Evolutionary conservation across 2,888 invertebrate genomes (phyloP).

Genomic region (Geotrupes spiniger): DNA sequence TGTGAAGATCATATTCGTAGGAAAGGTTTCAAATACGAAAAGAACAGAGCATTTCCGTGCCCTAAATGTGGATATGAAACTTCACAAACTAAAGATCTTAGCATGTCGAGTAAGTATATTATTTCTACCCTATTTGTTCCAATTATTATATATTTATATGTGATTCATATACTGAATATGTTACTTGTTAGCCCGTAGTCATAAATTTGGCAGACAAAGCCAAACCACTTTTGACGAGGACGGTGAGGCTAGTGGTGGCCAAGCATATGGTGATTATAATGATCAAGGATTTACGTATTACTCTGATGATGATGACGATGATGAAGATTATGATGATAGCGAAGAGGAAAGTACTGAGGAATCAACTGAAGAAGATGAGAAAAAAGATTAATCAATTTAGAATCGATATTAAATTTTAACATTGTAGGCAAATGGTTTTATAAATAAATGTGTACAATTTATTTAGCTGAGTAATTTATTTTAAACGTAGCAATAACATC

Average conservation of each 20-base stretch:
- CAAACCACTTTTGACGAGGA: constrained; percentile 61
- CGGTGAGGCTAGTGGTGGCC: constrained; percentile 53
- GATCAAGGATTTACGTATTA: constrained; percentile 50
- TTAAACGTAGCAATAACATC: too few species aligned
- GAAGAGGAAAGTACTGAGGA: constrained; percentile 44
- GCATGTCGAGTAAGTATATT: constrained; percentile 81
- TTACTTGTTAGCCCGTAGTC: constrained; percentile 65
- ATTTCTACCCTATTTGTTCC: constrained; percentile 15
- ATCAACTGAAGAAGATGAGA: constrained; percentile 34
- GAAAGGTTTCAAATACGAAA: constrained; percentile 85
- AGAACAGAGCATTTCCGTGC: constrained; percentile 82
- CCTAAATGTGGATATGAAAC: constrained; percentile 93
- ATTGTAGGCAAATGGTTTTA: too few species aligned
- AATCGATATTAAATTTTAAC: neutral
- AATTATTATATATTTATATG: neutral
- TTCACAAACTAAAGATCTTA: constrained; percentile 89
- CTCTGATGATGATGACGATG: constrained; percentile 33
- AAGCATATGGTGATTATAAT: constrained; percentile 48
- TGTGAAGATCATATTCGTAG: constrained; percentile 95
- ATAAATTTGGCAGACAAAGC: constrained; percentile 86
- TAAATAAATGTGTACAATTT: too few species aligned
- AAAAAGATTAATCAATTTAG: constrained; percentile 20
- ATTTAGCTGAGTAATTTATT: too few species aligned
- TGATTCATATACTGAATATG: neutral
- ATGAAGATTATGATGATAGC: constrained; percentile 52